These are phyloP conservation scores for Diachrysia chrysitis DNA, from an alignment of 2,888 invertebrate genomes.

Conservation along the genomic window DNA sequence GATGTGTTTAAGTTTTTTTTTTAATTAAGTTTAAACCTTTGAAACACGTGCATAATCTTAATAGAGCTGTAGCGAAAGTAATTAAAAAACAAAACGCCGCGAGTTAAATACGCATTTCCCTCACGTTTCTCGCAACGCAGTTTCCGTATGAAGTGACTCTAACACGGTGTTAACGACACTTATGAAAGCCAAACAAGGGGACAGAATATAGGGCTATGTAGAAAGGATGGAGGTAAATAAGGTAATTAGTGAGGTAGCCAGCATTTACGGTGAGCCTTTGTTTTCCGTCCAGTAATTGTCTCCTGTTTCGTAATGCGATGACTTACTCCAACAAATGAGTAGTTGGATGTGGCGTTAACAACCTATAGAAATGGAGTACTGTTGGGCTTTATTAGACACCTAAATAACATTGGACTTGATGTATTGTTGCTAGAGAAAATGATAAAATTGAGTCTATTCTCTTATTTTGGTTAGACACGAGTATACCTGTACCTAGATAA, in stretches of 20 bases:
- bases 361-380: conserved; percentile 18
- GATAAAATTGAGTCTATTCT: not conserved
- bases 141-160: conserved; percentile 45
- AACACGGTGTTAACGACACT: conserved; percentile 66
- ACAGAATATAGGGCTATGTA: conserved; percentile 61
- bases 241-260: conserved; percentile 67
- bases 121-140: conserved; percentile 9
- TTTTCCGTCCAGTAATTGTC: conserved; percentile 48
- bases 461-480: not conserved
- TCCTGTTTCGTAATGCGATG: conserved; percentile 38
- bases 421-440: conserved; percentile 10
- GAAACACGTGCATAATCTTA: not conserved
- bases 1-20: too few relatives aligned
- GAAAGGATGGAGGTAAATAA: conserved; percentile 67
- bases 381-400: conserved; percentile 4
- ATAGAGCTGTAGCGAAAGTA: not conserved
- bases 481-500: too few relatives aligned
- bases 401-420: conserved; percentile 12
- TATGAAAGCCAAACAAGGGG: conserved; percentile 70
- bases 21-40: too few relatives aligned
- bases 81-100: conserved; percentile 5
- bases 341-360: conserved; percentile 27
- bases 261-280: conserved; percentile 39
- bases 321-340: conserved; percentile 40
- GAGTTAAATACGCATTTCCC: conserved; percentile 17